Conservation (phyloP, 2,113 vertebrate genomes). For the Rhinopithecus roxellana region DNA sequence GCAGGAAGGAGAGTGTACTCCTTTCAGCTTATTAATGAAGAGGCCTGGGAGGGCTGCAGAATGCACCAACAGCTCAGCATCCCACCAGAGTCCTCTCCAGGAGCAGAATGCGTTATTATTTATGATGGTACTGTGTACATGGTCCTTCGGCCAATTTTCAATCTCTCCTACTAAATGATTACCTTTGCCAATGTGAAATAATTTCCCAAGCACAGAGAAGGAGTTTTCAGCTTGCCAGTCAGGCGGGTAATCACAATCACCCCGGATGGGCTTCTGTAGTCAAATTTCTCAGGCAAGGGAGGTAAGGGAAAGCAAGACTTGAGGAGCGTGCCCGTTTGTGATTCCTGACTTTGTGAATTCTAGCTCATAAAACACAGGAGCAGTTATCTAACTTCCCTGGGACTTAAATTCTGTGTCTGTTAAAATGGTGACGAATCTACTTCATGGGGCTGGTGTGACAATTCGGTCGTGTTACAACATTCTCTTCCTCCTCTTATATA, state of each 20-base stretch:
- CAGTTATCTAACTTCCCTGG: neutral
- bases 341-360: too few relatives aligned
- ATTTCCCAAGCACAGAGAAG: conserved; percentile 33
- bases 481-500: neutral
- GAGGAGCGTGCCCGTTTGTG: fast-evolving
- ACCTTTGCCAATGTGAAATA: conserved; percentile 41
- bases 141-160: neutral
- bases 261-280: neutral
- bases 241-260: neutral
- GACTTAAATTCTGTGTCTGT: neutral
- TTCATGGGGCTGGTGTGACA: neutral
- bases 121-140: fast-evolving
- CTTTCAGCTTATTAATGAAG: neutral
- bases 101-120: neutral
- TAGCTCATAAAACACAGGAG: neutral
- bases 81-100: neutral
- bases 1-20: fast-evolving
- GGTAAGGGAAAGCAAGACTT: neutral
- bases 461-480: neutral
- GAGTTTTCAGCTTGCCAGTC: neutral
- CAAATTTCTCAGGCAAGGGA: neutral
- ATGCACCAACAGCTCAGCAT: neutral
- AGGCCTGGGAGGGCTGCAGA: neutral
- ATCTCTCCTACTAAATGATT: conserved; percentile 31
- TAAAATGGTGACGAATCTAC: neutral